Base-by-base conservation (phyloP, 92 coral and sea anemone genomes). In the Parazoanthus swiftii region DNA sequence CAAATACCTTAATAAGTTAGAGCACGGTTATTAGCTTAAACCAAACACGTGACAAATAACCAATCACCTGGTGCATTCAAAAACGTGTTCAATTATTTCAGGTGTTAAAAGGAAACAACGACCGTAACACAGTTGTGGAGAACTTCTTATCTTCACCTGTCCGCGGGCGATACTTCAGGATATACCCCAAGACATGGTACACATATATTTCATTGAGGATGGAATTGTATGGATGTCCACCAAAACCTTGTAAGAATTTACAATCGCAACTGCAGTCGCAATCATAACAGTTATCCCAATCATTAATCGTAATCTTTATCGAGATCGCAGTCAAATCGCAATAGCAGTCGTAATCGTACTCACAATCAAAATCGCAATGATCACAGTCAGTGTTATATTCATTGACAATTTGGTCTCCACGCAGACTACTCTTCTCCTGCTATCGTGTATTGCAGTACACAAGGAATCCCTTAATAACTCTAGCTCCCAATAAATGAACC, bases 171-270 rank as follows among this genome's bases (percentile, higher is more conserved):
- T 63, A 63, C 6, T 16, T 73, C 77, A 26, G 77, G 77, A 33
- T 73, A 29, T 73, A 73, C 20, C 77, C 77, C 18, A 20, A 23
- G 23, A 73, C 39, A 9, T 73, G 77, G 77, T 33, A 73, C 42
- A 29, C 6, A 4, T 23, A 73, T 36, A 73, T 73, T 15, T 73
- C 77, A 16, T 4, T 73, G 43, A 73, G 77, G 77, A 3, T 73
- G 37, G 77, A 73, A 5, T 33, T 73, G 43, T 73, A 73, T 23
- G 77, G 77, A 29, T 73, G 77, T 33, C 77, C 77, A 29, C 77
- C 77, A 9, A 73, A 73, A 33, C 77, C 77, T 11, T 20, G 77
- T 73, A 33, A 73, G 77, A 36, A 73, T 10, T 73, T 23, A 6
- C 35, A 2, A 6, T 26, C 39, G 11, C 18, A 26, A 16, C 1